These are phyloP conservation scores for Steinernema khuongi DNA, from an alignment of 1,140 invertebrate genomes.

Conservation along the genomic window DNA sequence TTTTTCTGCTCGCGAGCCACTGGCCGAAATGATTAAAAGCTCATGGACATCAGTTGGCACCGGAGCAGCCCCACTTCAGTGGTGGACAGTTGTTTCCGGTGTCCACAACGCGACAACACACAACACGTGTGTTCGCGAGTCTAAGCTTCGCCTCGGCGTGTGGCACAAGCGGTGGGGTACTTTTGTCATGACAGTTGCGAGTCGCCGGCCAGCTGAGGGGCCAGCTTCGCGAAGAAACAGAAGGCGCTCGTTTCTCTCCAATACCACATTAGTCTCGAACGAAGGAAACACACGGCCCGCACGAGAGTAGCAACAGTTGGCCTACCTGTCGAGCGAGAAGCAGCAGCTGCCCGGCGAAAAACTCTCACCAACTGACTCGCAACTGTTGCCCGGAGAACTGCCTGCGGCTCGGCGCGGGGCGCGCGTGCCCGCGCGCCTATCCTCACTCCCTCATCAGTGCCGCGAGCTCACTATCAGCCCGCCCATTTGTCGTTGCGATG, in stretches of 20 bases:
- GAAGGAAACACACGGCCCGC: neutral
- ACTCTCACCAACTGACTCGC: conserved; percentile 16
- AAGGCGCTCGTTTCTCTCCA: conserved; percentile 6
- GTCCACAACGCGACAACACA: conserved; percentile 14
- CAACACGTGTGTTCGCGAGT: conserved; percentile 15
- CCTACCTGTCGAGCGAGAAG: conserved; percentile 16
- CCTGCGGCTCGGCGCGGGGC: conserved; percentile 2
- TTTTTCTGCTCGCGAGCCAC: neutral
- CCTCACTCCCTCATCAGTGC: neutral
- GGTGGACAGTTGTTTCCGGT: conserved; percentile 11
- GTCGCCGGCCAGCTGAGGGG: conserved; percentile 1
- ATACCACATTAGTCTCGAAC: conserved; percentile 8
- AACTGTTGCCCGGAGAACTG: conserved; percentile 14
- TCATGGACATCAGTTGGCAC: conserved; percentile 5
- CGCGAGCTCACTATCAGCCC: no score
- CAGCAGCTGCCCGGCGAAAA: conserved; percentile 16
- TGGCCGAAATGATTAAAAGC: conserved; percentile 1
- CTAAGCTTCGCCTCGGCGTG: neutral
- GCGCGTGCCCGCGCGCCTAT: neutral
- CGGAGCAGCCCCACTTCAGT: neutral
- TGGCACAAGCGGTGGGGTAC: conserved; percentile 1
- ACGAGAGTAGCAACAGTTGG: conserved; percentile 7
- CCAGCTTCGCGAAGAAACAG: neutral
- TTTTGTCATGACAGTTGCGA: conserved; percentile 16
- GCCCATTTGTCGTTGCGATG: no score